Evolutionary conservation across 2,888 invertebrate species (phyloP), one percentile per base, ranked within the genome.

Genomic region (Tenodera sinensis): DNA sequence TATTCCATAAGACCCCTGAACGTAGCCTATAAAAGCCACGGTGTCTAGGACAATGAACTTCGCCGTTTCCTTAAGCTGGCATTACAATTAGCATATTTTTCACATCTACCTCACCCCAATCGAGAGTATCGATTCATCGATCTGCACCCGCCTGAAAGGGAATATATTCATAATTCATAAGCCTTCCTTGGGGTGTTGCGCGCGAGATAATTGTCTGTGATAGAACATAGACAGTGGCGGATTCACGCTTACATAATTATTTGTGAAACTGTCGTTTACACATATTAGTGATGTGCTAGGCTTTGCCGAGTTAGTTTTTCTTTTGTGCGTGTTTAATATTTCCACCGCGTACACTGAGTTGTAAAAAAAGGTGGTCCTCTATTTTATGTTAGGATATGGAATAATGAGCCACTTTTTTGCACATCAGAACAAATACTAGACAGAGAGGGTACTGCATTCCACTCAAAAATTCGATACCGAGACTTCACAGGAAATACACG

Each of bases 71-170:
- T 71, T 71, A 71, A 71, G 54, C 54, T 25, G 42, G 86, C 14
- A 28, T 28, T 81, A 28, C 8, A 71, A 86, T 86, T 86, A 47
- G 81, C 86, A 86, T 86, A 81, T 86, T 86, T 86, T 86, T 86
- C 86, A 81, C 86, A 86, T 86, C 54, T 25, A 71, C 54, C 25
- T 71, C 54, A 71, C 54, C 54, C 54, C 54, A 71, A 71, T 71
- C 54, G 54, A 71, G 54, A 71, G 6, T 71, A 71, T 71, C 54
- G 54, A 71, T 71, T 20, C 54, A 71, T 71, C 54, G 54, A 71
- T 71, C 54, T 71, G 54, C 54, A 71, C 54, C 54, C 54, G 54
- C 54, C 54, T 71, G 54, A 71, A 71, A 71, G 25, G 54, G 54
- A 71, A 71, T 71, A 71, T 71, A 71, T 71, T 71, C 54, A 71